phyloP scores from a whole-genome alignment of 2,113 vertebrate species.

The Poeciliopsis turrubarensis region DNA sequence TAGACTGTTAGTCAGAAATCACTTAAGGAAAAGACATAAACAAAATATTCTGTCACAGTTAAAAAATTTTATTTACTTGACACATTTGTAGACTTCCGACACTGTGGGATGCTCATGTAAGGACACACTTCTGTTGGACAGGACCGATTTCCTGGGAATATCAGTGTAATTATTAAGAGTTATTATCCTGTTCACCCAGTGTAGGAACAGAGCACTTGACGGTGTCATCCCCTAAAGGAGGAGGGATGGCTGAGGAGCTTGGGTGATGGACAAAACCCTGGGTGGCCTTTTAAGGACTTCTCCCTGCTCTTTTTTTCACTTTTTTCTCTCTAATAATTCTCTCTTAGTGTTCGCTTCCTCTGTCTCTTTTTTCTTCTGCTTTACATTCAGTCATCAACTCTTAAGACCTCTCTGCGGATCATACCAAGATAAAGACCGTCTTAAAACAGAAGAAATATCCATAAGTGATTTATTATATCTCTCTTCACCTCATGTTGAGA shows the following conservation, averaged over 20 bases:
- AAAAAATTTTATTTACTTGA: slow-evolving; percentile 50
- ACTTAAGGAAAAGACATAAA: slow-evolving; percentile 49
- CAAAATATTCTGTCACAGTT: slow-evolving; percentile 40
- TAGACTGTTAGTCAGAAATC: slow-evolving; percentile 72
- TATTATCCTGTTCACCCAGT: slow-evolving; percentile 76
- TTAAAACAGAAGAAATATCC: slow-evolving; percentile 67
- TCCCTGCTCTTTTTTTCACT: slow-evolving; percentile 43
- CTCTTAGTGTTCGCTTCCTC: slow-evolving; percentile 41
- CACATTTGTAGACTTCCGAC: slow-evolving; percentile 49
- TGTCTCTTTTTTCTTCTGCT: slow-evolving; percentile 41
- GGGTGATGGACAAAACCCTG: slow-evolving; percentile 71
- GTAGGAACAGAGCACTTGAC: slow-evolving; percentile 74
- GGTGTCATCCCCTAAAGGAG: slow-evolving; percentile 78
- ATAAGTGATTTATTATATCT: slow-evolving; percentile 76
- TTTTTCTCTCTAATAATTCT: slow-evolving; percentile 57
- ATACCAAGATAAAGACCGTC: slow-evolving; percentile 49
- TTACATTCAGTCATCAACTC: slow-evolving; percentile 47
- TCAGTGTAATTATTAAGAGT: slow-evolving; percentile 80
- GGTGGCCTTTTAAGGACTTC: slow-evolving; percentile 70
- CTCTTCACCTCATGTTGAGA: slow-evolving; percentile 61
- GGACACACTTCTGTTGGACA: slow-evolving; percentile 51
- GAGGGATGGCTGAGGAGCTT: slow-evolving; percentile 70
- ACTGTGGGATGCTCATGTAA: slow-evolving; percentile 51
- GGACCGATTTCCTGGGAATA: slow-evolving; percentile 69
- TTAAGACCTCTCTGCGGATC: slow-evolving; percentile 51